Base-by-base conservation (phyloP, 2,113 vertebrate species). In the Acinonyx jubatus region DNA sequence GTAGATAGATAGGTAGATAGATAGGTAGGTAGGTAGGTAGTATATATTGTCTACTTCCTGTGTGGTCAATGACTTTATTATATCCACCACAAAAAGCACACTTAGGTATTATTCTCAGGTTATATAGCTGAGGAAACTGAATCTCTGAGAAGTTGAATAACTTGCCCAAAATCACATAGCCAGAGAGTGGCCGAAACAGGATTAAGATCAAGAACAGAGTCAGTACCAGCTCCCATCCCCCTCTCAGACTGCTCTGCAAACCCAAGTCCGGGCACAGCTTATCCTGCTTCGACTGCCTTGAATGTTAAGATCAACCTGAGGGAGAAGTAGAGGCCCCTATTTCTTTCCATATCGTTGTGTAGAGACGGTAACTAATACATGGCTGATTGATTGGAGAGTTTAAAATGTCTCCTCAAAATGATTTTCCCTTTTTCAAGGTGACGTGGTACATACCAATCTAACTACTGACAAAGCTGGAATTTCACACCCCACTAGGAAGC, bases 101-200 rank as follows among this genome's bases (percentile, higher is more conserved):
- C 16, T 63, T n/a, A 15, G 23, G 2, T 41, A 79, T 63, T 48
- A 86, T 48, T 48, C 18, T 27, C 33, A n/a, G 63, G 7, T 91
- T 79, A 15, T 69, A 16, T 50, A 96, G 76, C 57, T 68, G 38
- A 93, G n/a, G 38, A 88, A 92, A 91, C 11, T 45, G 7, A 79
- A 16, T 55, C 19, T 65, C 31, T 38, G n/a, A 96, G 52, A 92
- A 61, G 29, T 41, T 36, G 38, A 50, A 0, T 38, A n/a, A 81
- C 33, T 76, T 92, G 11, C 15, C 38, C 21, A 15, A 91, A 96
- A 6, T 69, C 69, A 73, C 65, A 91, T 3, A 89, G 41, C 69
- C 61, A 41, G 68, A 45, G 78, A 89, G 55, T 21, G 18, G 12
- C 31, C 29, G 52, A n/a, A 15, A 27, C 13, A 89, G 88, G 7